A percentile compares a stretch with the other conserved stretches of the same genome.
Conservation (phyloP, 2,888 invertebrate genomes). For the Dermolepida albohirtum region DNA sequence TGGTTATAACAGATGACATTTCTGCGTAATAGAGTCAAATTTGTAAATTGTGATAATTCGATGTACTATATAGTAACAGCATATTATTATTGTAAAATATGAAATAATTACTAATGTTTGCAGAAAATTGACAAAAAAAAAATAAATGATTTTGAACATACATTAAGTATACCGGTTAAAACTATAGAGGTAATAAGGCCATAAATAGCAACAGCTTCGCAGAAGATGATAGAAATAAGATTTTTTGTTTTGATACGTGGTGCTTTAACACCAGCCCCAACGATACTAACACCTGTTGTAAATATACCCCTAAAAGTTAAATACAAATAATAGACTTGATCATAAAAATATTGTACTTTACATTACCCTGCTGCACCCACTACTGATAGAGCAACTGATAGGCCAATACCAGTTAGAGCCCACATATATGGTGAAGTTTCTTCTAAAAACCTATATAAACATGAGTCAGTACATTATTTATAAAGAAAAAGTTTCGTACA, state of each 20-base stretch:
- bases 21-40: no score
- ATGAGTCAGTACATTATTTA: no score
- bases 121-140: no score
- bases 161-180: slow-evolving; percentile 83
- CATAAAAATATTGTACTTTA: background rate
- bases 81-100: no score
- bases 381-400: slow-evolving; percentile 94
- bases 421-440: slow-evolving; percentile 96
- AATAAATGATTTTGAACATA: slow-evolving; percentile 51
- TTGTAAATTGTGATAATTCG: no score
- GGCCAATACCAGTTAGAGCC: slow-evolving; percentile 91
- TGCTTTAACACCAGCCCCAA: slow-evolving; percentile 98
- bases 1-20: no score
- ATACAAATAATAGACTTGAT: slow-evolving; percentile 13
- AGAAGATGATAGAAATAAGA: slow-evolving; percentile 98
- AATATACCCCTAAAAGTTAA: slow-evolving; percentile 83
- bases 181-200: slow-evolving; percentile 99
- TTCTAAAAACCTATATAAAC: slow-evolving; percentile 77
- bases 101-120: no score
- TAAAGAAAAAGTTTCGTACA: no score
- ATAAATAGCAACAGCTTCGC: slow-evolving; percentile 99
- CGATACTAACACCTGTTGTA: slow-evolving; percentile 94
- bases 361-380: slow-evolving; percentile 92
- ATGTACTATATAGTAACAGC: no score
- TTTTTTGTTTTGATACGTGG: slow-evolving; percentile 99